Evolutionary conservation across 2,888 invertebrate species (phyloP).

Genomic region (Agapostemon virescens): DNA sequence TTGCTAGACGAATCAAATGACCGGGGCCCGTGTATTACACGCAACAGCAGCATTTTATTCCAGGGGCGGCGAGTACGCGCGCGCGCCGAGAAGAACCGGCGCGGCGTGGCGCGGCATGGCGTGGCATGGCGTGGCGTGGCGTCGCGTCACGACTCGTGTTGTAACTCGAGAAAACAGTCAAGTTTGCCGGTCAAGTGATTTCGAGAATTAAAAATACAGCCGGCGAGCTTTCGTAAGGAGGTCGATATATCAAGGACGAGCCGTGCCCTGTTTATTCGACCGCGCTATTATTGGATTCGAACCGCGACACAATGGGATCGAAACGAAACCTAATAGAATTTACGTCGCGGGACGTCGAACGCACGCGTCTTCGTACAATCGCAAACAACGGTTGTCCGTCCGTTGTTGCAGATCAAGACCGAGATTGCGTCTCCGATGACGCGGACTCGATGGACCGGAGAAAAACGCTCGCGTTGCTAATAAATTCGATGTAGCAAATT

Average conservation of each 20-base stretch:
- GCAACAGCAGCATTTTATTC: background rate
- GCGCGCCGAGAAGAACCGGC: background rate
- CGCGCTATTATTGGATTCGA: constrained; percentile 57
- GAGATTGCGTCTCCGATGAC: constrained; percentile 1
- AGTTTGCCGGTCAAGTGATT: constrained; percentile 55
- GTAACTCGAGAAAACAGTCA: constrained; percentile 35
- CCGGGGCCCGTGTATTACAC: background rate
- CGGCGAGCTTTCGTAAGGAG: constrained; percentile 57
- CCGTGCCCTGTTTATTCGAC: constrained; percentile 56
- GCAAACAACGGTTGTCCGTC: background rate
- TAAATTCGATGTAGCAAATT: constrained; percentile 39
- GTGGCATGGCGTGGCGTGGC: background rate
- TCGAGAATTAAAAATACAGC: constrained; percentile 60
- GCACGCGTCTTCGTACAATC: constrained; percentile 3
- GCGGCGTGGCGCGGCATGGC: background rate
- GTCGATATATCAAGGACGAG: constrained; percentile 59
- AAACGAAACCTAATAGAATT: constrained; percentile 55
- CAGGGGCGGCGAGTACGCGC: background rate
- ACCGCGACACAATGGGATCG: constrained; percentile 54
- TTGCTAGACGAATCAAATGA: constrained; percentile 48
- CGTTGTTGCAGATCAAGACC: background rate
- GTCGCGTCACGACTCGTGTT: constrained; percentile 4
- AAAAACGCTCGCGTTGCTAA: constrained; percentile 10
- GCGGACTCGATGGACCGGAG: constrained; percentile 31
- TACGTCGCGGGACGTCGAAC: constrained; percentile 28